Base-by-base conservation (phyloP, 2,888 invertebrate genomes). In the Brachycybe producta region DNA sequence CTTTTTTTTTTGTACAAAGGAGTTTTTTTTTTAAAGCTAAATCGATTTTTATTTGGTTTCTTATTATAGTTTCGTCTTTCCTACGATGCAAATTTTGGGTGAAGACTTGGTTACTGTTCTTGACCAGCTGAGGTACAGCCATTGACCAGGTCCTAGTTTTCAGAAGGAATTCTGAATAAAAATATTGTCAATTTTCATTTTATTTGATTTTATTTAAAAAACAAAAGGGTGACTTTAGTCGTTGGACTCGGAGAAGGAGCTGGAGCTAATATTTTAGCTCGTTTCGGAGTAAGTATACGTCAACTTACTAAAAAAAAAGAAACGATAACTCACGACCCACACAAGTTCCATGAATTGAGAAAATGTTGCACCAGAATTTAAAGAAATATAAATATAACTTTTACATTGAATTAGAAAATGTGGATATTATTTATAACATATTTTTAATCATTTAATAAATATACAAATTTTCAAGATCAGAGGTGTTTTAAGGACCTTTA, bases 201-300 rank as follows among this genome's bases (percentile, higher is more conserved):
- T 23, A 42, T 23, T 42, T 8, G 8, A 19, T 11, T 11, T 42
- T 8, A 15, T 42, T 24, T 23, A 11, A 11, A 42, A n/a, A n/a
- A n/a, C n/a, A n/a, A n/a, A n/a, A 70, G 71, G 65, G 78, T 88
- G 24, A 80, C 81, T 60, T 81, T 85, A 64, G 84, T 84, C 11
- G 81, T 88, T 46, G 84, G 85, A 0, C 69, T 88, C 43, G 88
- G 87, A 2, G 88, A 87, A 64, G 88, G 88, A 2, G 87, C 86
- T 2, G 87, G 87, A 1, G 87, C 87, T 53, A 87, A 88, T 68
- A 80, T 86, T 44, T 70, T 86, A 49, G 84, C 85, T 2, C 75
- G 88, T 55, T 87, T 86, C 64, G 87, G 85, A 41, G 72, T 72
- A 60, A 63, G 67, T 55, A 32, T 39, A 21, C 21, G 28, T 36